A percentile compares a stretch with the other conserved stretches of the same genome.
Conservation (phyloP, 2,113 vertebrate species). For the Eclectus roratus region DNA sequence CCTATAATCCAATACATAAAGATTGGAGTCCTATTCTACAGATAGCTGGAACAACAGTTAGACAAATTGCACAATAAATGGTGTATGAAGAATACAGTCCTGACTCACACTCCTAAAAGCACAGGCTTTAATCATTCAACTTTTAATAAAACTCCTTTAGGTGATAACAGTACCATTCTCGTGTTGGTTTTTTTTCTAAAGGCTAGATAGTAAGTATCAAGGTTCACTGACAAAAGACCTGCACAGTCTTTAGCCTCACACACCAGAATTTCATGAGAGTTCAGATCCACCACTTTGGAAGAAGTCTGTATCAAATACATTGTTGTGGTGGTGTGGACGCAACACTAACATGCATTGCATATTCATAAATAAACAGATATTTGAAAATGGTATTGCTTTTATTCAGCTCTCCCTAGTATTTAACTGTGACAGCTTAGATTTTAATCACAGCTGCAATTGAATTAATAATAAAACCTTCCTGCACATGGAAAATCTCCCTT, state of each 20-base stretch:
- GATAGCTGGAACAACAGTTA: background rate
- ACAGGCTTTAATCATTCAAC: background rate
- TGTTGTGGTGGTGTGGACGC: background rate
- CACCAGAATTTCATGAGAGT: background rate
- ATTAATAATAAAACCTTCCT: background rate
- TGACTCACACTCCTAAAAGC: background rate
- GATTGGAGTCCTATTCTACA: background rate
- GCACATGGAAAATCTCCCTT: background rate
- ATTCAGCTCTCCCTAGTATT: background rate
- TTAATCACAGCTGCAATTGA: background rate
- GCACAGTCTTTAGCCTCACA: background rate
- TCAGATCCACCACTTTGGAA: background rate
- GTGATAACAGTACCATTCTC: background rate
- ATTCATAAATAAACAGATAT: background rate
- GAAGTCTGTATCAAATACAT: background rate
- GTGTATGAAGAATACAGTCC: background rate
- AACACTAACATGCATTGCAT: accelerated
- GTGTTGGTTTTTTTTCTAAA: background rate
- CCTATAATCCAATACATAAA: background rate
- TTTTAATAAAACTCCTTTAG: background rate
- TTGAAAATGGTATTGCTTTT: accelerated
- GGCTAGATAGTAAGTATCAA: background rate
- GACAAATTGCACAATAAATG: background rate
- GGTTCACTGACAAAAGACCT: background rate
- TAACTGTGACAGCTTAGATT: background rate